Evolutionary conservation across 1,140 invertebrate genomes (phyloP).

Genomic region (Zaprionus capensis): DNA sequence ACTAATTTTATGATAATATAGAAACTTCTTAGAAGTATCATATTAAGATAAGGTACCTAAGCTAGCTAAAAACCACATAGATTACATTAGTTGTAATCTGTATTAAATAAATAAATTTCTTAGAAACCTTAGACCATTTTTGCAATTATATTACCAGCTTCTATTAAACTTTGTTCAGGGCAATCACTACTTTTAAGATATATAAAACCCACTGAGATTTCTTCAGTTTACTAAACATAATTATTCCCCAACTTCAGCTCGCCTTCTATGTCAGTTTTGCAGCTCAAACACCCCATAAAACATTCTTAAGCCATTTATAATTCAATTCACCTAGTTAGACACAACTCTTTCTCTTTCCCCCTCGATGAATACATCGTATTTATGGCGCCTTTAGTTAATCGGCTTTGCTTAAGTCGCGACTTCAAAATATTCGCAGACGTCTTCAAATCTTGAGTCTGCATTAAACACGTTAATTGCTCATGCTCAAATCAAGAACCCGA

Average conservation of each 20-base stretch:
- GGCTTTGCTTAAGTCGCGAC: not conserved
- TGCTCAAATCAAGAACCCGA: not conserved
- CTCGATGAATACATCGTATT: not conserved
- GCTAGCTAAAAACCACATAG: no score
- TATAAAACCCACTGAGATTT: not conserved
- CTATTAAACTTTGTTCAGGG: no score
- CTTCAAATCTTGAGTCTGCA: not conserved
- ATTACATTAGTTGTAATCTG: no score
- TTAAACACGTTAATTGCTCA: not conserved
- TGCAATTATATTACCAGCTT: no score
- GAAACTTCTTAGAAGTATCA: no score
- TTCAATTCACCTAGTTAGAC: conserved; percentile 4
- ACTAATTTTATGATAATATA: no score
- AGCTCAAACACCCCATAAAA: not conserved
- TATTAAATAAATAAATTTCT: no score
- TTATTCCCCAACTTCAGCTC: not conserved
- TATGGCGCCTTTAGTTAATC: conserved; percentile 8
- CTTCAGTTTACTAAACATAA: not conserved
- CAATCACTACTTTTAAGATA: not conserved
- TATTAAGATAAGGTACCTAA: no score
- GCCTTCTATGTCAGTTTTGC: not conserved
- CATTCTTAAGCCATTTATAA: not conserved
- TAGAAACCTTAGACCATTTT: no score
- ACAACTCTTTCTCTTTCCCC: not conserved
- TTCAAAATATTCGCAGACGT: not conserved